Percentiles rank a stretch among this genome's conserved stretches.
Evolutionary conservation across 2,888 invertebrate species (phyloP).

Genomic region (Notodonta ziczac): DNA sequence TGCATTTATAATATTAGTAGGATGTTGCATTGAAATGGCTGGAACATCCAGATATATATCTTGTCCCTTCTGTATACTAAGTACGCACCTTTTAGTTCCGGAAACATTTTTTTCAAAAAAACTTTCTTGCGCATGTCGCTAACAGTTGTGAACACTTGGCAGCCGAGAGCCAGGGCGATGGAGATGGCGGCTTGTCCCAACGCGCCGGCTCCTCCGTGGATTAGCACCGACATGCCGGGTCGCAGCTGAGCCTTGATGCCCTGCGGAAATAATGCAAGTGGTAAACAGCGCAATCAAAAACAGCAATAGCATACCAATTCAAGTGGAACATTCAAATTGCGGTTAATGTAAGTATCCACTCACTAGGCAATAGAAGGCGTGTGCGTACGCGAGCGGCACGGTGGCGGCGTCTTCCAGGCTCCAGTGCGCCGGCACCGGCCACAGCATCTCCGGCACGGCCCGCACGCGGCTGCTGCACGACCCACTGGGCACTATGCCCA

Average conservation of each 20-base stretch:
- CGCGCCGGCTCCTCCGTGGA: constrained; percentile 55
- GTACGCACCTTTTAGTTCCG: constrained; percentile 52
- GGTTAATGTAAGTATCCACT: constrained; percentile 18
- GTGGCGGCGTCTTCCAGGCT: constrained; percentile 89
- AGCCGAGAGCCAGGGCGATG: constrained; percentile 54
- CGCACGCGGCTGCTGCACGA: constrained; percentile 83
- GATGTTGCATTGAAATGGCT: too few relatives aligned
- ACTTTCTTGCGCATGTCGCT: constrained; percentile 59
- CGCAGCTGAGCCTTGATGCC: constrained; percentile 23
- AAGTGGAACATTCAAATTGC: not conserved
- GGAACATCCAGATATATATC: too few relatives aligned
- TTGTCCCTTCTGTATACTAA: too few relatives aligned
- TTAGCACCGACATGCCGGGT: constrained; percentile 32
- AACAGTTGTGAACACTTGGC: constrained; percentile 66
- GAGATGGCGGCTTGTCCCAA: constrained; percentile 67
- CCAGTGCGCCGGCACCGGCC: constrained; percentile 89
- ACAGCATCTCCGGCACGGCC: constrained; percentile 77
- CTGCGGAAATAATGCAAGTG: not conserved
- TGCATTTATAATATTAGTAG: too few relatives aligned
- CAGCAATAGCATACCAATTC: not conserved
- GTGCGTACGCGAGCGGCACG: constrained; percentile 89
- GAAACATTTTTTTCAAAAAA: constrained; percentile 61
- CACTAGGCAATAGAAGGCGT: constrained; percentile 74
- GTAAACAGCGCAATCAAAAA: not conserved
- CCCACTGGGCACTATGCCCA: constrained; percentile 84